These are phyloP conservation scores for Vanessa tameamea DNA, from an alignment of 1,140 invertebrate genomes.

Conservation along the genomic window DNA sequence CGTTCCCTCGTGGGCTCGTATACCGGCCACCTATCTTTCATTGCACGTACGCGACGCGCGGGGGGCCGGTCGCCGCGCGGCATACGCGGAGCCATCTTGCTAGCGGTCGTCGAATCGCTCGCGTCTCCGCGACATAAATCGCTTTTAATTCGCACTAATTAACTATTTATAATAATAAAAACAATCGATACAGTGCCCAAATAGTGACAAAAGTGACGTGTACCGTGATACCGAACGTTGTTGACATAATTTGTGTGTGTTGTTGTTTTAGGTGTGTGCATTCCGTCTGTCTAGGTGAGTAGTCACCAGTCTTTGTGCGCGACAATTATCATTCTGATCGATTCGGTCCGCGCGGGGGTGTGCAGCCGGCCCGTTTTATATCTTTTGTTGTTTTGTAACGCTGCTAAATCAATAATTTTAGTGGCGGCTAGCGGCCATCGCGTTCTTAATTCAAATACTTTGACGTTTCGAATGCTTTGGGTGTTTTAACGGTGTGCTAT, in stretches of 20 bases:
- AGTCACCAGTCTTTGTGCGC: slow-evolving; percentile 75
- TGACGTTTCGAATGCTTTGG: slow-evolving; percentile 44
- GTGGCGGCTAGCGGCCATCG: slow-evolving; percentile 62
- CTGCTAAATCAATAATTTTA: slow-evolving; percentile 79
- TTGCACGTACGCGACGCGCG: slow-evolving; percentile 75
- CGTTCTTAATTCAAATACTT: slow-evolving; percentile 54
- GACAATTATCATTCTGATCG: slow-evolving; percentile 80
- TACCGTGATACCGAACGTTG: slow-evolving; percentile 53
- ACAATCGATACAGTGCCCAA: slow-evolving; percentile 55
- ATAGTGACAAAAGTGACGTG: slow-evolving; percentile 49
- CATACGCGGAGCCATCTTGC: slow-evolving; percentile 78
- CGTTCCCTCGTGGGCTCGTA: slow-evolving; percentile 53
- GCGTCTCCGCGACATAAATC: slow-evolving; percentile 72
- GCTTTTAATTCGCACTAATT: slow-evolving; percentile 76
- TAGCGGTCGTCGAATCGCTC: slow-evolving; percentile 71
- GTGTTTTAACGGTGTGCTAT: slow-evolving; percentile 35
- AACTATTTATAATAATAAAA: slow-evolving; percentile 64
- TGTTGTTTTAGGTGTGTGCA: slow-evolving; percentile 74
- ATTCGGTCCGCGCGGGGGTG: slow-evolving; percentile 74
- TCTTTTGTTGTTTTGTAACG: slow-evolving; percentile 80
- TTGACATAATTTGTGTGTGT: slow-evolving; percentile 64
- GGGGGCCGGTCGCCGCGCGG: slow-evolving; percentile 66
- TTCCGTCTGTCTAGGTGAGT: slow-evolving; percentile 71
- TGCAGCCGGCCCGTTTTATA: slow-evolving; percentile 73
- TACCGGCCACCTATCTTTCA: slow-evolving; percentile 76